A percentile compares a stretch with the other conserved stretches of the same genome.
These are phyloP conservation scores for Semaprochilodus insignis DNA, from an alignment of 2,797 vertebrate genomes.

Conservation along the genomic window DNA sequence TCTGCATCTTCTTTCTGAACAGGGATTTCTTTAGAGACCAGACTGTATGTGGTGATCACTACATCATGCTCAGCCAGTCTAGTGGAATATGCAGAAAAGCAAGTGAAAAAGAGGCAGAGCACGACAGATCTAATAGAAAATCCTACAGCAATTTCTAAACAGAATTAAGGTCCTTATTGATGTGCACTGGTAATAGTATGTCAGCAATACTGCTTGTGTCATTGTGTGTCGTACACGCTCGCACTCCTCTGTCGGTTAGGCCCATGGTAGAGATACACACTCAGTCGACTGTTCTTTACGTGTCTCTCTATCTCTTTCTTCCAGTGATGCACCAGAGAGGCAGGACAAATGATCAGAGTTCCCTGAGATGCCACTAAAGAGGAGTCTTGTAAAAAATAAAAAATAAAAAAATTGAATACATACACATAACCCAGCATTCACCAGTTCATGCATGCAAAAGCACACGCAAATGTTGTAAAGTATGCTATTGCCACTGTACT, in stretches of 20 bases:
- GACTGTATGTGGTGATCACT: constrained; percentile 93
- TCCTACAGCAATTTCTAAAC: not conserved
- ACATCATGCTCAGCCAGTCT: constrained; percentile 89
- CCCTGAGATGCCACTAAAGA: constrained; percentile 74
- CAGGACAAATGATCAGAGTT: constrained; percentile 93
- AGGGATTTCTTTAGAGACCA: constrained; percentile 91
- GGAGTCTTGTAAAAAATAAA: constrained; percentile 73
- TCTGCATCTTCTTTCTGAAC: constrained; percentile 82
- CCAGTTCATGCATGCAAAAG: not conserved
- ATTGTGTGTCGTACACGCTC: constrained; percentile 44
- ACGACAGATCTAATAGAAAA: not conserved
- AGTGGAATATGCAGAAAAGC: constrained; percentile 18
- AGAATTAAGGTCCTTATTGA: not conserved
- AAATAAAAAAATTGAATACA: not conserved
- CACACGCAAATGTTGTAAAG: not conserved
- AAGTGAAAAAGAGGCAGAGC: not conserved
- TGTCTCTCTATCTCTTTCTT: constrained; percentile 89
- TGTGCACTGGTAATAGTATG: not conserved
- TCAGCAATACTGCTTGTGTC: constrained; percentile 10
- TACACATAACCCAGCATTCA: not conserved
- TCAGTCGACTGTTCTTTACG: constrained; percentile 77
- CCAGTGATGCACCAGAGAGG: constrained; percentile 96
- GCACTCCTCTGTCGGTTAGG: constrained; percentile 82
- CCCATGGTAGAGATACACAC: constrained; percentile 91
- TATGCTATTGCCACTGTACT: not conserved